phyloP scores from a whole-genome alignment of 2,888 invertebrate genomes.

The Calameuta idolon region DNA sequence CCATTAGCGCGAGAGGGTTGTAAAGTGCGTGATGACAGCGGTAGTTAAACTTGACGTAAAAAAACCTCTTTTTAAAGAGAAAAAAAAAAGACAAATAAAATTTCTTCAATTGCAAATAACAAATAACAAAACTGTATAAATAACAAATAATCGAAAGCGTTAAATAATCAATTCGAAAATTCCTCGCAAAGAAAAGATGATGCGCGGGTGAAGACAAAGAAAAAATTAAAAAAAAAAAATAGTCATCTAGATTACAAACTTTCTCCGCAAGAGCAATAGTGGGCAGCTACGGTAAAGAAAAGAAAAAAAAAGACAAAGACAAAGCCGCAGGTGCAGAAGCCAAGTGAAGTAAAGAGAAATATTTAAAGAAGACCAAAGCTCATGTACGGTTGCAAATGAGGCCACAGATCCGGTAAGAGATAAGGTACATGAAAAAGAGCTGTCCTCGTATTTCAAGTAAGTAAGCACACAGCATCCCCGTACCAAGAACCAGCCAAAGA shows the following conservation, averaged over 20 bases:
- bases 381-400: slow-evolving; percentile 60
- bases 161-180: neutral
- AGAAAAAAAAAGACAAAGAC: neutral
- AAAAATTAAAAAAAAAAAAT: neutral
- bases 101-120: neutral
- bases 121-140: neutral
- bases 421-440: slow-evolving; percentile 60
- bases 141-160: neutral
- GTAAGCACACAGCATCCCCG: neutral
- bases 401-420: slow-evolving; percentile 55
- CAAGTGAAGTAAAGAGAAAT: neutral
- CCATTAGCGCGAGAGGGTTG: neutral
- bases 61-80: neutral
- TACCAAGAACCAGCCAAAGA: neutral
- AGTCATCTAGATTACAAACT: neutral
- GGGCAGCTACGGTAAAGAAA: neutral
- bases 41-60: neutral
- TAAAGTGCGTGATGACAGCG: neutral
- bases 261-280: neutral
- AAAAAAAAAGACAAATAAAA: neutral
- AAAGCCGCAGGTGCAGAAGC: neutral
- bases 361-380: slow-evolving; percentile 30
- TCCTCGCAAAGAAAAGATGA: neutral
- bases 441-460: slow-evolving; percentile 31
- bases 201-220: too few relatives aligned